Evolutionary conservation across 2,888 invertebrate species (phyloP).

Genomic region (Drosophila antonietae): DNA sequence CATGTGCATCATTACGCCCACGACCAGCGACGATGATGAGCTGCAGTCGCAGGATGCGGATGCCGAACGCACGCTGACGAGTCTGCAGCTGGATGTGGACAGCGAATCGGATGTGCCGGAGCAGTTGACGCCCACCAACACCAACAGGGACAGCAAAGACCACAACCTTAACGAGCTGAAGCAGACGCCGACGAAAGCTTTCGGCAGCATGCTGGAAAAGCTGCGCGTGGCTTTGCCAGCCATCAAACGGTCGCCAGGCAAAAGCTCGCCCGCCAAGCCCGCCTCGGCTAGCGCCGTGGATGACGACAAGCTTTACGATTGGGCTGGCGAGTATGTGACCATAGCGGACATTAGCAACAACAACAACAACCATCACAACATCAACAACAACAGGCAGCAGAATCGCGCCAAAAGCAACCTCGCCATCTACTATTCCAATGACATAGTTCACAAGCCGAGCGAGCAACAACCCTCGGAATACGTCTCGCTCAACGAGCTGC

Average conservation of each 20-base stretch:
- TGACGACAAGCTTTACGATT: conserved; percentile 82
- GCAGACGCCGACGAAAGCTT: conserved; percentile 85
- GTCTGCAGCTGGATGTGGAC: conserved; percentile 86
- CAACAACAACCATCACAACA: conserved; percentile 87
- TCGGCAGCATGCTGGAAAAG: conserved; percentile 90
- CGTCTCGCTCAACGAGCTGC: conserved; percentile 92
- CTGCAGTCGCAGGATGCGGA: conserved; percentile 76
- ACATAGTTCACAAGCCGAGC: conserved; percentile 87
- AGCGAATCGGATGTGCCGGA: conserved; percentile 43
- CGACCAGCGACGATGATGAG: conserved; percentile 93
- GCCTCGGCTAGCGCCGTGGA: conserved; percentile 85
- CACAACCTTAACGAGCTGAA: conserved; percentile 83
- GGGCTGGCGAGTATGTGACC: conserved; percentile 92
- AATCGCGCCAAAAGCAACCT: conserved; percentile 55
- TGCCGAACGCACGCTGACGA: conserved; percentile 73
- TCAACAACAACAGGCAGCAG: conserved; percentile 38
- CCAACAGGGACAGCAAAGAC: conserved; percentile 66
- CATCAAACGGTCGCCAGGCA: conserved; percentile 82
- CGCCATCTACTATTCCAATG: conserved; percentile 88
- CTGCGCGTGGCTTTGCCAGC: conserved; percentile 87
- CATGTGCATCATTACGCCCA: conserved; percentile 95
- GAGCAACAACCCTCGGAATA: conserved; percentile 86
- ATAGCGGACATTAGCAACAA: conserved; percentile 93
- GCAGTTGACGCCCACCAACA: conserved; percentile 68
- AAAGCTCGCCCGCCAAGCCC: conserved; percentile 83